Evolutionary conservation across 2,888 invertebrate species (phyloP), one percentile per base, ranked within the genome.

Genomic region (Amblyjoppa fuscipennis): DNA sequence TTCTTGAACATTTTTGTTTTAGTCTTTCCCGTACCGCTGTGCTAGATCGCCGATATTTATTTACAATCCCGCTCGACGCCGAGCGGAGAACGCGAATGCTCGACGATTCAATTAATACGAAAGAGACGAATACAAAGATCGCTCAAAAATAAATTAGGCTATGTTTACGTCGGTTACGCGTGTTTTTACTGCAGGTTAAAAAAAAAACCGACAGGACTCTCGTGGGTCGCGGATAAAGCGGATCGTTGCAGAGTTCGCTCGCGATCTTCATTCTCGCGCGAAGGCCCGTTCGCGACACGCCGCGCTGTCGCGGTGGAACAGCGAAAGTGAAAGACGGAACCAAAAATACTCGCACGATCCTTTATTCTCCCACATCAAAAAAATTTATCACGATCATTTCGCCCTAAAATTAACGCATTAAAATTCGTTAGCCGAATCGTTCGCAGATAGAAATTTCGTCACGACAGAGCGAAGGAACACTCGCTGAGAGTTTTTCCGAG

Each of bases 1-100:
- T 86, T 83, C 28, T 83, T 86, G 4, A 86, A 86, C 83, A 86
- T 86, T 84, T 71, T 76, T 61, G 9, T 64, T 41, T 61, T 31
- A 9, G 49, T 28, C 2, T 59, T 59, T 59, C 11, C 59, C 5
- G 59, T 28, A 59, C 59, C 28, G 59, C 9, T 59, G 77, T 59
- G n/a, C 25, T 76, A 41, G 20, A 64, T 20, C 16, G 68, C 61
- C 28, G 25, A 13, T 53, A 61, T 34, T 69, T 31, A 70, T 51
- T 28, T 45, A 49, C 0, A 25, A 34, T 13, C 56, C 25, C n/a
- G n/a, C 38, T 4, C 3, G n/a, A 20, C 11, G 34, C 11, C 11
- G 66, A 45, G 34, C 28, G 34, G 41, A 69, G 34, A 20, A 61
- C 49, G 31, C 64, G 45, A 81, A 80, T 20, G 7, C 28, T 69